Conservation (phyloP, 30 jellyfish, hydroid and myxozoan genomes). For the Cassiopea xamachana region DNA sequence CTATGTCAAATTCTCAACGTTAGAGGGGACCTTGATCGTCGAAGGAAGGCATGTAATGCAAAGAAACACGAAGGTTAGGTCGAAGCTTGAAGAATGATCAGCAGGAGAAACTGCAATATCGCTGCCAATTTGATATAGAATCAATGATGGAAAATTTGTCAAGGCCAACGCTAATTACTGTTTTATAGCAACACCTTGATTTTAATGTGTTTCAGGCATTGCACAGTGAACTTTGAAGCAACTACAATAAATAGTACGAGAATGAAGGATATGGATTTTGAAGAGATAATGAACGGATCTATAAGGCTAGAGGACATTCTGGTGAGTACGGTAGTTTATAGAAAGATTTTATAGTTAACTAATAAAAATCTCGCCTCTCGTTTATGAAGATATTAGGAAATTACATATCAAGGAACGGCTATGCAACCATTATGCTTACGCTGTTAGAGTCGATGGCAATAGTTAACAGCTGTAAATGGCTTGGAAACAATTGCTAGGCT, state of each 20-base stretch:
- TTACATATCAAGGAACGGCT: too few species aligned
- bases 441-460: too few species aligned
- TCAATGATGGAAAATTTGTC: neutral
- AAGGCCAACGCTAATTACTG: neutral
- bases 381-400: too few species aligned
- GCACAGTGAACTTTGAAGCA: neutral
- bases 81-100: neutral
- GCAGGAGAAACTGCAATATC: neutral
- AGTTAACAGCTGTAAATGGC: too few species aligned
- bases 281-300: neutral
- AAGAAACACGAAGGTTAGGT: neutral
- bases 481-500: too few species aligned
- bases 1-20: neutral
- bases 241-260: neutral
- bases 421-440: too few species aligned
- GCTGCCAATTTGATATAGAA: neutral
- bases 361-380: neutral
- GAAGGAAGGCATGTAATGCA: neutral
- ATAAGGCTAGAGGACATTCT: slow-evolving; percentile 25
- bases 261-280: neutral
- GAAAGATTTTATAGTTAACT: neutral
- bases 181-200: neutral
- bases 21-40: neutral
- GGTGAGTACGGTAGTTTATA: slow-evolving; percentile 1
- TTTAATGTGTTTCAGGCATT: neutral